phyloP scores from a whole-genome alignment of 2,797 vertebrate genomes.

The Hypotaenidia okinawae region DNA sequence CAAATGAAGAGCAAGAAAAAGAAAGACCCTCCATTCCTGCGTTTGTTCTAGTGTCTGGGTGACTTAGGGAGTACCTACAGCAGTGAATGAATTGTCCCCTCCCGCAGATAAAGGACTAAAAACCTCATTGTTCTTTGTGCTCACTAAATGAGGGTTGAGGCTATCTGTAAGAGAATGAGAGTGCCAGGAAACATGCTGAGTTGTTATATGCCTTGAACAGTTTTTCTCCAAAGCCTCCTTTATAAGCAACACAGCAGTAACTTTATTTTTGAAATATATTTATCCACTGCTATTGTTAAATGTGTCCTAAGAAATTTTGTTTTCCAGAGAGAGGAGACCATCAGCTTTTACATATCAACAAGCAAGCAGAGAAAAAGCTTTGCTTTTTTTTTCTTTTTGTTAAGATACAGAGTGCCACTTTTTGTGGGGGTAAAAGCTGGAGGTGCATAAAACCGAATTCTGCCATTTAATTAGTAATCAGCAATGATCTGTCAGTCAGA shows the following conservation, averaged over 20 bases:
- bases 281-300: constrained; percentile 43
- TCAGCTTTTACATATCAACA: constrained; percentile 21
- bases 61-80: neutral
- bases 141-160: constrained; percentile 15
- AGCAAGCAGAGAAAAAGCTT: constrained; percentile 6
- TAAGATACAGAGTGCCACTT: neutral
- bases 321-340: constrained; percentile 57
- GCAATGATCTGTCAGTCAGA: constrained; percentile 60
- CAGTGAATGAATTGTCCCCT: neutral
- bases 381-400: neutral
- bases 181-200: constrained; percentile 4
- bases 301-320: constrained; percentile 32
- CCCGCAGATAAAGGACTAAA: constrained; percentile 52
- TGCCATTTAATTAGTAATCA: constrained; percentile 67
- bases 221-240: constrained; percentile 36
- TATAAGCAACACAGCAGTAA: neutral
- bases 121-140: constrained; percentile 1
- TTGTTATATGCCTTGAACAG: neutral
- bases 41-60: neutral
- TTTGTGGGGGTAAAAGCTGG: neutral
- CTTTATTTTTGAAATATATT: constrained; percentile 32
- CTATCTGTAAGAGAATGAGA: neutral
- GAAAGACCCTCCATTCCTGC: constrained; percentile 2
- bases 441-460: neutral
- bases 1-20: constrained; percentile 27